These are phyloP conservation scores for Calyptomena viridis DNA, from an alignment of 2,113 vertebrate genomes.

Conservation along the genomic window DNA sequence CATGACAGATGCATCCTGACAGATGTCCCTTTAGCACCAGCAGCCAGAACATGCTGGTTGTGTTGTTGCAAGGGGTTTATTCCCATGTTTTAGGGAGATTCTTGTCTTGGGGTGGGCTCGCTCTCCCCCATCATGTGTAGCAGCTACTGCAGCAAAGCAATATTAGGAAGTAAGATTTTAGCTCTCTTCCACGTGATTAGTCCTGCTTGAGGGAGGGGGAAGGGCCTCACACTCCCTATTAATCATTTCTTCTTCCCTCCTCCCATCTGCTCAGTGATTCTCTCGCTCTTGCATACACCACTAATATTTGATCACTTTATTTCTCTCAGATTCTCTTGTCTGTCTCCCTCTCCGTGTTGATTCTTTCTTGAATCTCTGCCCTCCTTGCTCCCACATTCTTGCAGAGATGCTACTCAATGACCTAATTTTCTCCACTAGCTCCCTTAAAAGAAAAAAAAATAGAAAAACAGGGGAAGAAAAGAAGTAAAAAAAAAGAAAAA, in stretches of 20 bases:
- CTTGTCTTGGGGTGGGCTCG: neutral
- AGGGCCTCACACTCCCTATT: conserved; percentile 45
- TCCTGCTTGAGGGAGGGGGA: conserved; percentile 37
- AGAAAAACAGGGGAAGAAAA: no score
- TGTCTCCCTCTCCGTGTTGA: neutral
- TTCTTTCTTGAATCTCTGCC: neutral
- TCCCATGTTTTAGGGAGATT: neutral
- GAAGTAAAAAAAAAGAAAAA: accelerated
- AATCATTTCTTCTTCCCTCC: conserved; percentile 61
- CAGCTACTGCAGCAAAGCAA: neutral
- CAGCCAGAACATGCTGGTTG: neutral
- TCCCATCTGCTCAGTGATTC: conserved; percentile 52
- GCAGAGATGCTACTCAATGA: neutral
- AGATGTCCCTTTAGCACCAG: neutral
- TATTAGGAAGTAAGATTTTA: conserved; percentile 58
- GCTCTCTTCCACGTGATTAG: conserved; percentile 52
- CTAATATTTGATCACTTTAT: conserved; percentile 17
- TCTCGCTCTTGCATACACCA: neutral
- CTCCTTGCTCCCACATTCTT: neutral
- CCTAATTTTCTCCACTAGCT: neutral
- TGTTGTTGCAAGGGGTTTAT: neutral
- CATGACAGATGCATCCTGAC: neutral
- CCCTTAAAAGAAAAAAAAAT: neutral
- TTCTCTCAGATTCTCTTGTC: neutral
- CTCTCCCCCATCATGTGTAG: neutral